These are phyloP conservation scores for Podiceps cristatus DNA, from an alignment of 2,113 vertebrate species.

Conservation along the genomic window DNA sequence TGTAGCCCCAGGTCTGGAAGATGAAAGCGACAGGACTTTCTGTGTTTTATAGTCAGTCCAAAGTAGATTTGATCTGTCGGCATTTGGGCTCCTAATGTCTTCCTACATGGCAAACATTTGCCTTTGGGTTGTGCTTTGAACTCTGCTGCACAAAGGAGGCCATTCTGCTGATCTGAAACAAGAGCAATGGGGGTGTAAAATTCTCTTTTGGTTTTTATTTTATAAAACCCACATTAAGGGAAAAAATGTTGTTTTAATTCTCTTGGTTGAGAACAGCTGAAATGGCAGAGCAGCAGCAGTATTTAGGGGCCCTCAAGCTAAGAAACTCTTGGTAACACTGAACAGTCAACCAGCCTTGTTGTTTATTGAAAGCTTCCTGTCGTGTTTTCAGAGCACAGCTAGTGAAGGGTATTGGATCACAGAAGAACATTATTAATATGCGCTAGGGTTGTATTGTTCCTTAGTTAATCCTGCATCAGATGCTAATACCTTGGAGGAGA, in stretches of 20 bases:
- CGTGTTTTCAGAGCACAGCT: background rate
- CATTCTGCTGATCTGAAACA: background rate
- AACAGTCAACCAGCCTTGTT: background rate
- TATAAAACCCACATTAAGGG: constrained; percentile 26
- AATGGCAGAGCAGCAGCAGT: constrained; percentile 4
- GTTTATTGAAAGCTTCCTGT: constrained; percentile 38
- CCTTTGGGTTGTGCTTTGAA: constrained; percentile 36
- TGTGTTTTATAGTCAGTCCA: background rate
- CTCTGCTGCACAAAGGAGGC: constrained; percentile 3
- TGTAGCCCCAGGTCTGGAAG: background rate
- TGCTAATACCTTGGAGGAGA: background rate
- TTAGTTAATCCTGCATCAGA: background rate
- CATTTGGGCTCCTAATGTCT: background rate
- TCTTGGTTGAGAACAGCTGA: constrained; percentile 19
- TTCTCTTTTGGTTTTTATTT: constrained; percentile 29
- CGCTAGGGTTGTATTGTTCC: background rate
- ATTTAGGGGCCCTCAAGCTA: background rate
- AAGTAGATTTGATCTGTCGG: background rate
- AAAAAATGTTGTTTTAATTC: background rate
- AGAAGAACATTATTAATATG: background rate
- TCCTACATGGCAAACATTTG: constrained; percentile 23
- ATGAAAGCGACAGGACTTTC: background rate
- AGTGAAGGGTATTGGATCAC: background rate
- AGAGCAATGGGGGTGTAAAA: background rate
- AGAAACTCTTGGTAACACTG: background rate